These are phyloP conservation scores for Dioctria rufipes DNA, from an alignment of 2,888 invertebrate genomes.

Conservation along the genomic window DNA sequence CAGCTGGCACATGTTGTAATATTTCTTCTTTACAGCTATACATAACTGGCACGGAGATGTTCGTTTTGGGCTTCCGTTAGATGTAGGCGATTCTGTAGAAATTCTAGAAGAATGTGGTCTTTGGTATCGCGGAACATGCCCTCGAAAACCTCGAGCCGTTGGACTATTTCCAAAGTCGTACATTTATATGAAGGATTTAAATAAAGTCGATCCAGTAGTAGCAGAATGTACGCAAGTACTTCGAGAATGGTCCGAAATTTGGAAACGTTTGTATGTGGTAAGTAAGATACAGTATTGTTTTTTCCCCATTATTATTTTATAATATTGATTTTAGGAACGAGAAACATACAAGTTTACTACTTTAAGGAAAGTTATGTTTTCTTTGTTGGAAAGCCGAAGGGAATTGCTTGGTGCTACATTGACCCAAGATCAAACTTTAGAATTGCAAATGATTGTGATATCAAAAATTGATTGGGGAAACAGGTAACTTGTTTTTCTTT, in stretches of 20 bases:
- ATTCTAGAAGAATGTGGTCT: slow-evolving; percentile 91
- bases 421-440: slow-evolving; percentile 92
- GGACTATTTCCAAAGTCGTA: slow-evolving; percentile 87
- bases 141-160: slow-evolving; percentile 78
- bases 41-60: slow-evolving; percentile 91
- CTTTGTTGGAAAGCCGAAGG: slow-evolving; percentile 87
- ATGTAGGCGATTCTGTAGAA: slow-evolving; percentile 94
- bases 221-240: slow-evolving; percentile 92
- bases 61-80: slow-evolving; percentile 84
- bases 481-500: slow-evolving; percentile 77
- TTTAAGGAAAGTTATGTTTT: slow-evolving; percentile 90
- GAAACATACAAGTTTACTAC: slow-evolving; percentile 89
- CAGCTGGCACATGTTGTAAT: slow-evolving; percentile 7
- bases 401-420: slow-evolving; percentile 90
- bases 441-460: slow-evolving; percentile 88
- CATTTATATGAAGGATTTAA: slow-evolving; percentile 88
- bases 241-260: slow-evolving; percentile 93
- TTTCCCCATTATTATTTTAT: not conserved
- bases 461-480: slow-evolving; percentile 97
- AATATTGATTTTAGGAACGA: slow-evolving; percentile 76
- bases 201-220: slow-evolving; percentile 91
- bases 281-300: slow-evolving; percentile 64
- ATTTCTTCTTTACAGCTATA: slow-evolving; percentile 79
- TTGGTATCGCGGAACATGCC: slow-evolving; percentile 91
- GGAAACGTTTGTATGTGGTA: slow-evolving; percentile 94